phyloP scores from a whole-genome alignment of 2,113 vertebrate genomes.

The Morone chrysops region DNA sequence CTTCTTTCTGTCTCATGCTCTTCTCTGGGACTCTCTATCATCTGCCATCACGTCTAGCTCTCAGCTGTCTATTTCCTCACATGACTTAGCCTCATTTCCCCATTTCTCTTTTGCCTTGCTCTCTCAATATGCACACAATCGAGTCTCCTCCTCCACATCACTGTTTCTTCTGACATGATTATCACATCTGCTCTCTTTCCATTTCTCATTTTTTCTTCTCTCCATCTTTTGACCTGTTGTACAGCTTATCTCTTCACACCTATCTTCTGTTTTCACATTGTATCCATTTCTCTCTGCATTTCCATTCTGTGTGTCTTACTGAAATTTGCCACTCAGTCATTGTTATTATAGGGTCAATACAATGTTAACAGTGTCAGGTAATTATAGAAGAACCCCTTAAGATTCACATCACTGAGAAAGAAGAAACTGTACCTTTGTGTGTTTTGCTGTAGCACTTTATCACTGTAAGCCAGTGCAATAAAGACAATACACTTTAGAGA shows the following conservation, averaged over 20 bases:
- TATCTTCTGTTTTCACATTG: background rate
- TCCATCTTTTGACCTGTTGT: constrained; percentile 6
- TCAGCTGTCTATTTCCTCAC: constrained; percentile 45
- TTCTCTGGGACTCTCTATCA: constrained; percentile 35
- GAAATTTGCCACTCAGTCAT: constrained; percentile 5
- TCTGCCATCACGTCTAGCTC: constrained; percentile 40
- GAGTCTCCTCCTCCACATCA: background rate
- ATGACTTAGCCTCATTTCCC: constrained; percentile 43
- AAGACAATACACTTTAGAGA: constrained; percentile 14
- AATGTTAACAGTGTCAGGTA: constrained; percentile 28
- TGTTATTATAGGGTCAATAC: constrained; percentile 20
- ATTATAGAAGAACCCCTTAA: constrained; percentile 21
- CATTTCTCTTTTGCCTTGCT: constrained; percentile 20
- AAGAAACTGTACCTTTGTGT: constrained; percentile 1
- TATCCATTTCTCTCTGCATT: constrained; percentile 20
- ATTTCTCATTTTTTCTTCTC: background rate
- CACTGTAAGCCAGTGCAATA: constrained; percentile 30
- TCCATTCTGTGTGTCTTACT: constrained; percentile 20
- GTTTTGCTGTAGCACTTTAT: constrained; percentile 36
- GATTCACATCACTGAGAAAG: background rate
- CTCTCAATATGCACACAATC: constrained; percentile 24
- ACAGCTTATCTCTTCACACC: constrained; percentile 14
- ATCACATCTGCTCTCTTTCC: constrained; percentile 14
- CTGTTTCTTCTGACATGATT: constrained; percentile 23
- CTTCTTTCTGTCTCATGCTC: constrained; percentile 31